A percentile compares a stretch with the other conserved stretches of the same genome.
Conservation (phyloP, 2,797 vertebrate species). For the Poeciliopsis gracilis region DNA sequence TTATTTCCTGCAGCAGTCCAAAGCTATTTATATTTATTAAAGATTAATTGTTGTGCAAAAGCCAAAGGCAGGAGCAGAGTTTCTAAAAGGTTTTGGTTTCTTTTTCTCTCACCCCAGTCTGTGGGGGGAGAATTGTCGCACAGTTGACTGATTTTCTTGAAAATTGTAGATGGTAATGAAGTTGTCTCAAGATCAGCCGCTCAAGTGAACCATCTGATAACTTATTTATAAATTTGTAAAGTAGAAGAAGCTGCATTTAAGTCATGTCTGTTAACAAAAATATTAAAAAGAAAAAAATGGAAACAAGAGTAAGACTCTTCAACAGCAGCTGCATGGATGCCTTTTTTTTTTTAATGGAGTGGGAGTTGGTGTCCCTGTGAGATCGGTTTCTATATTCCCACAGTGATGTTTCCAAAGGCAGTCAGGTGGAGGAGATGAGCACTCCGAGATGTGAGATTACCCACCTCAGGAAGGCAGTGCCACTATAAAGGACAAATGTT, state of each 20-base stretch:
- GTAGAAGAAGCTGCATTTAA: conserved; percentile 29
- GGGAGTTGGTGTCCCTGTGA: conserved; percentile 28
- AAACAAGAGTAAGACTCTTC: conserved; percentile 20
- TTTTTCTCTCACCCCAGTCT: conserved; percentile 12
- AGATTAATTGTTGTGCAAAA: conserved; percentile 57
- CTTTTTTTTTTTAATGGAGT: conserved; percentile 18
- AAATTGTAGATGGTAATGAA: conserved; percentile 16
- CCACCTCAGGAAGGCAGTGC: conserved; percentile 36
- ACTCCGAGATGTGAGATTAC: conserved; percentile 56
- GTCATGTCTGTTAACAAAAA: conserved; percentile 14
- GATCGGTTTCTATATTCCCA: conserved; percentile 33
- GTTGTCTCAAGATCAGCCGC: conserved; percentile 8
- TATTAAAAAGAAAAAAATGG: conserved; percentile 17
- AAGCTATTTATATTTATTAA: conserved; percentile 58
- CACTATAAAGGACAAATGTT: conserved; percentile 63
- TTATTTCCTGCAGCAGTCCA: conserved; percentile 33
- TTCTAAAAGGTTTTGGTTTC: conserved; percentile 12
- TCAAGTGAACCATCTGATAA: conserved; percentile 28
- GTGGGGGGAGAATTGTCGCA: conserved; percentile 18
- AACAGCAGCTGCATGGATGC: conserved; percentile 25
- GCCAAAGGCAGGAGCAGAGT: conserved; percentile 12
- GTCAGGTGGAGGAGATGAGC: conserved; percentile 64
- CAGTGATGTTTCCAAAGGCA: conserved; percentile 50
- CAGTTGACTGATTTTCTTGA: conserved; percentile 23
- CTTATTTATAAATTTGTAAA: conserved; percentile 8